phyloP scores from a whole-genome alignment of 2,113 vertebrate genomes.

The Hystrix cristata region DNA sequence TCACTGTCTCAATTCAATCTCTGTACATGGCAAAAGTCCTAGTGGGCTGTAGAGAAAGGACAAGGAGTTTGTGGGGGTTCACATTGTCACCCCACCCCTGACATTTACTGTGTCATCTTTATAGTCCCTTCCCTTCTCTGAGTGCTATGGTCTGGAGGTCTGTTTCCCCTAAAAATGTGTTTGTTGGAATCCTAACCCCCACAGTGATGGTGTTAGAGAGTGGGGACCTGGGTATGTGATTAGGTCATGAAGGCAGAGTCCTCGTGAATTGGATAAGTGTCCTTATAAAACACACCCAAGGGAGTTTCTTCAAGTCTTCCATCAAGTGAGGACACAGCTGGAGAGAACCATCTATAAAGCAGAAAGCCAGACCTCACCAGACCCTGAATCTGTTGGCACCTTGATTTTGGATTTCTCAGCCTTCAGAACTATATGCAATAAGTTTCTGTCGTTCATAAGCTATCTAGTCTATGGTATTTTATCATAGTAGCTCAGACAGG shows the following conservation, averaged over 20 bases:
- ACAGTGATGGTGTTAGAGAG: neutral
- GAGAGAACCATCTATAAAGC: neutral
- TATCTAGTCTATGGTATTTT: neutral
- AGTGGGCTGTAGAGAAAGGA: neutral
- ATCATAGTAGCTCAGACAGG: neutral
- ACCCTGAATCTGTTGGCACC: neutral
- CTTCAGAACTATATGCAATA: neutral
- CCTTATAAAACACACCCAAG: neutral
- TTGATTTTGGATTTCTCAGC: neutral
- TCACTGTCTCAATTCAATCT: neutral
- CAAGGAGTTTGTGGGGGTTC: neutral
- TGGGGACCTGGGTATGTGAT: rapidly evolving
- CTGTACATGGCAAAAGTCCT: neutral
- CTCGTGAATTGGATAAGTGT: neutral
- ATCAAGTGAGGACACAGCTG: neutral
- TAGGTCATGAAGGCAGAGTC: neutral
- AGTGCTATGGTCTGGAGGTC: neutral
- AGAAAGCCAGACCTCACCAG: neutral
- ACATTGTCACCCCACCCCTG: neutral
- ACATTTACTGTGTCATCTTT: neutral
- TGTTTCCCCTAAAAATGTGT: neutral
- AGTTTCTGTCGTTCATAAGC: neutral
- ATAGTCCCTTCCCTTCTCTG: neutral
- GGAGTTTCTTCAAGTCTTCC: no score
- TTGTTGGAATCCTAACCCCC: neutral